Conservation (phyloP, 2,888 invertebrate species). For the Drosophila austrosaltans region DNA sequence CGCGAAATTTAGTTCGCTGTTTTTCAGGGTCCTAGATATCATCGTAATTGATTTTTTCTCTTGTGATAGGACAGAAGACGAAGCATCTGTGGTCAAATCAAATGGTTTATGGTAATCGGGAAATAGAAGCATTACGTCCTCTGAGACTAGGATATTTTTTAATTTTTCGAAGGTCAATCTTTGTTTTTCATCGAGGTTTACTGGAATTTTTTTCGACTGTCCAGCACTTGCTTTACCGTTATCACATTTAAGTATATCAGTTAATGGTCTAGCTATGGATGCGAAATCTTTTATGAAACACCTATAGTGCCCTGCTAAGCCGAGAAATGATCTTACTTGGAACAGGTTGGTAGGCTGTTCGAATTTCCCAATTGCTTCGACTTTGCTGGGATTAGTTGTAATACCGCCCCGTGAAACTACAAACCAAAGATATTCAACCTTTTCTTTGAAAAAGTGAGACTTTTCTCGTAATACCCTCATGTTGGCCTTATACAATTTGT, state of each 20-base stretch:
- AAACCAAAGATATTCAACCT: neutral
- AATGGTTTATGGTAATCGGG: too few species aligned
- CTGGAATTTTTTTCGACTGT: slow-evolving; percentile 8
- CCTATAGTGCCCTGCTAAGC: slow-evolving; percentile 3
- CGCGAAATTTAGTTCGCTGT: neutral
- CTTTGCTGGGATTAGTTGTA: neutral
- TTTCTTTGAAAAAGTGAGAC: slow-evolving; percentile 10
- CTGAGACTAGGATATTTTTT: too few species aligned
- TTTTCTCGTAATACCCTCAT: neutral
- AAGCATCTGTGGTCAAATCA: too few species aligned
- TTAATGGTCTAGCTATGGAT: slow-evolving; percentile 16
- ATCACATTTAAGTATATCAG: slow-evolving; percentile 6
- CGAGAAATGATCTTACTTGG: too few species aligned
- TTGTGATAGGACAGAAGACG: too few species aligned
- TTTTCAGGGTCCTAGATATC: too few species aligned
- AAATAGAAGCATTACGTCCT: too few species aligned
- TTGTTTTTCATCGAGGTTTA: neutral
- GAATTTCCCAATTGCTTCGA: too few species aligned
- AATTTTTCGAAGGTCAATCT: too few species aligned
- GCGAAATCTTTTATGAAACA: slow-evolving; percentile 22
- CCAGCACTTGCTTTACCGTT: slow-evolving; percentile 18
- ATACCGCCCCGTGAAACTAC: slow-evolving; percentile 1
- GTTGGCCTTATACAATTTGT: too few species aligned
- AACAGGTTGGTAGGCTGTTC: too few species aligned
- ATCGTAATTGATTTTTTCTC: too few species aligned